These are phyloP conservation scores for Syritta pipiens DNA, from an alignment of 2,888 invertebrate genomes.

Conservation along the genomic window DNA sequence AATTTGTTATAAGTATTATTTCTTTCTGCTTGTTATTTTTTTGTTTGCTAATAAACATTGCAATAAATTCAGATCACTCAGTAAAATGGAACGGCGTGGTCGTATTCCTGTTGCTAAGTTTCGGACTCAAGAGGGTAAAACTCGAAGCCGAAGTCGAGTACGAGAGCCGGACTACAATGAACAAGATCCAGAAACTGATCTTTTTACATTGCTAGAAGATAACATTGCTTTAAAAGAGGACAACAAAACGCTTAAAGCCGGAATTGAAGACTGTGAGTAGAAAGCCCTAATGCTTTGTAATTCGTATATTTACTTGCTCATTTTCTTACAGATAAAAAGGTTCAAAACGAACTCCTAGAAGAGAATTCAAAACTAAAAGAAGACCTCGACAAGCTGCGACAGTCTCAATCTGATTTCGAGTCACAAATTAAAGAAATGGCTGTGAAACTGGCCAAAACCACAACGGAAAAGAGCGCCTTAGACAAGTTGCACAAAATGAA, in stretches of 20 bases:
- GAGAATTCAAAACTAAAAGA: conserved; percentile 75
- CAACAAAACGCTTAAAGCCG: conserved; percentile 76
- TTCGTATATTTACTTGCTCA: background rate
- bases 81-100: conserved; percentile 77
- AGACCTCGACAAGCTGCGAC: conserved; percentile 72
- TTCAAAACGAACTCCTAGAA: conserved; percentile 74
- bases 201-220: conserved; percentile 78
- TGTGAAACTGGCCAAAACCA: conserved; percentile 73
- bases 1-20: too few species aligned
- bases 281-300: background rate
- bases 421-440: conserved; percentile 74
- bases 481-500: conserved; percentile 77
- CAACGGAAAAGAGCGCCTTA: conserved; percentile 75
- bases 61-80: conserved; percentile 2
- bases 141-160: conserved; percentile 77
- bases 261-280: conserved; percentile 76
- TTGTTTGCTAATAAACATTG: background rate
- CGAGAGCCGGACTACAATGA: conserved; percentile 78
- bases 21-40: background rate
- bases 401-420: conserved; percentile 73
- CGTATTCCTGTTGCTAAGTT: conserved; percentile 79
- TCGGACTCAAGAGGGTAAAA: conserved; percentile 78
- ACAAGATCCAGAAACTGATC: conserved; percentile 78
- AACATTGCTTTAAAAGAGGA: conserved; percentile 78
- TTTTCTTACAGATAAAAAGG: conserved; percentile 73